Evolutionary conservation across 35 echinoderm and acorn worm genomes (phyloP).

Genomic region (Apostichopus californicus): DNA sequence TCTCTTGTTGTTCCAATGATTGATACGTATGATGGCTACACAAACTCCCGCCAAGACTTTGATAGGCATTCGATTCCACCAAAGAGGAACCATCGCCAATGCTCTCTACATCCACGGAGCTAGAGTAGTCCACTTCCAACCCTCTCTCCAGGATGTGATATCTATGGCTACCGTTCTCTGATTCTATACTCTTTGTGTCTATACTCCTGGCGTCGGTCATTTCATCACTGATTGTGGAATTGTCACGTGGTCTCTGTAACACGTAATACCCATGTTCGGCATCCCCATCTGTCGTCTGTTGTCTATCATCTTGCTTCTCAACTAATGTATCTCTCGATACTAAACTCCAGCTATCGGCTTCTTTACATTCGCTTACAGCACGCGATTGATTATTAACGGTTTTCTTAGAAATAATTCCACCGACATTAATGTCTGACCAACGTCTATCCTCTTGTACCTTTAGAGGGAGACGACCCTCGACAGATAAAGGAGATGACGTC

Average conservation of each 20-base stretch:
- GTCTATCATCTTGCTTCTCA: not conserved
- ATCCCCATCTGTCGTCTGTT: too few relatives aligned
- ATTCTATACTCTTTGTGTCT: not conserved
- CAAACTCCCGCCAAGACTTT: conserved; percentile 33
- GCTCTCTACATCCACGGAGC: not conserved
- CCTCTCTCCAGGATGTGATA: conserved; percentile 20
- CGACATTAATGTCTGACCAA: not conserved
- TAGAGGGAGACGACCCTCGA: not conserved
- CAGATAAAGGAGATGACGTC: not conserved
- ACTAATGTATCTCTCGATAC: not conserved
- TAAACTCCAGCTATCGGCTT: not conserved
- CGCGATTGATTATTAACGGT: too few relatives aligned
- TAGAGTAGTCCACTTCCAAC: not conserved
- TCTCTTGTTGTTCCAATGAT: conserved; percentile 25
- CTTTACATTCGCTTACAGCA: too few relatives aligned
- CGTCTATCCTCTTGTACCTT: not conserved
- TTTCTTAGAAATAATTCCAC: too few relatives aligned
- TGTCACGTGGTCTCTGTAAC: not conserved
- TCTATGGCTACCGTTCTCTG: not conserved
- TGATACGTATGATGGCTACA: conserved; percentile 40
- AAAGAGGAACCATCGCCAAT: not conserved
- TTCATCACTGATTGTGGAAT: not conserved
- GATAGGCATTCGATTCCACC: conserved; percentile 24
- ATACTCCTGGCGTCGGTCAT: too few relatives aligned
- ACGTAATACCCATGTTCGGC: conserved; percentile 24